Base-by-base conservation (phyloP, 2,888 invertebrate genomes). In the Ochlodes sylvanus region DNA sequence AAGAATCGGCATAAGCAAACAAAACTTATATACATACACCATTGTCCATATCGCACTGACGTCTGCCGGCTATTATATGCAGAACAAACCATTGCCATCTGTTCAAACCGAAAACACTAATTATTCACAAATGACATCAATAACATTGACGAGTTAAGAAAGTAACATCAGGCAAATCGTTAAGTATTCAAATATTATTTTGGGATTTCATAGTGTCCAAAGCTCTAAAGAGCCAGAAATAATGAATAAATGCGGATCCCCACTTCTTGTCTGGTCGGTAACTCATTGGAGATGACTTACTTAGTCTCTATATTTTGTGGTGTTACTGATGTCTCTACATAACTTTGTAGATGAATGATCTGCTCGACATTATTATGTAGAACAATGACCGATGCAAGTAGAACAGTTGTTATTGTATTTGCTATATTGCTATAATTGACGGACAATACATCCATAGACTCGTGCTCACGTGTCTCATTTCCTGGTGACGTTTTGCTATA, bases 51-150 rank as follows among this genome's bases (percentile, higher is more conserved):
- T 52, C 63, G 60, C 27, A 61, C 47, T 62, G 52, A 50, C 65
- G 57, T 58, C 60, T 60, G 54, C 60, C 60, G 19, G 42, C 42
- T 54, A 66, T 66, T 66, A 60, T 64, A 64, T 42, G 41, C 54
- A 42, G 32, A 60, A 19, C 34, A 56, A 47, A 64, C 32, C 34
- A 56, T 47, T 47, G 44, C 73, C 73, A 72, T 70, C 57, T 73
- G 69, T 69, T 70, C 69, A 67, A 71, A 70, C 69, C 66, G 54
- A 70, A 71, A 70, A 68, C 42, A 66, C 50, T 68, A 70, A 42
- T 55, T 32, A 41, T 64, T 63, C 44, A 61, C 6, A 55, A 61
- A 44, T 15, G 63, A 44, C 42, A 41, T 41, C 41, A 41, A 57
- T 41, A 41, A 38, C 41, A 57, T 27, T n/a, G 34, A 56, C 12